These are phyloP conservation scores for Oncorhynchus gorbuscha DNA, from an alignment of 2,113 vertebrate species.

Conservation along the genomic window DNA sequence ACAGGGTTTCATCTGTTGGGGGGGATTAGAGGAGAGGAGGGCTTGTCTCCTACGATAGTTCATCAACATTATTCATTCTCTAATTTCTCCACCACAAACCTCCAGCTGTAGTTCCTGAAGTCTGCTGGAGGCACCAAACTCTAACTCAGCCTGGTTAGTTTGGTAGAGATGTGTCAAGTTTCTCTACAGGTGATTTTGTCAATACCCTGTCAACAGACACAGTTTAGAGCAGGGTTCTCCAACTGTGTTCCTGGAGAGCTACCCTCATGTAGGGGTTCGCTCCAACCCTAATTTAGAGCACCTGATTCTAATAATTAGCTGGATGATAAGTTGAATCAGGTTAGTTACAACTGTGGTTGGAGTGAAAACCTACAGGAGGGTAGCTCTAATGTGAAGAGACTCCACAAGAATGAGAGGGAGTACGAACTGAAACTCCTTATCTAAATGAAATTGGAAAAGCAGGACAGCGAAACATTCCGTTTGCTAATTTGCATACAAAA, in stretches of 20 bases:
- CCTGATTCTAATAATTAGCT: too few relatives aligned
- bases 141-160: too few relatives aligned
- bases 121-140: not conserved
- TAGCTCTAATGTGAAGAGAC: too few relatives aligned
- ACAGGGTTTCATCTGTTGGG: conserved; percentile 13
- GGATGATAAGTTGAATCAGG: too few relatives aligned
- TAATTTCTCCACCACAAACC: not conserved
- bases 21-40: not conserved
- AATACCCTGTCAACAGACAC: not conserved
- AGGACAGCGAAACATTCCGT: conserved; percentile 60
- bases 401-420: conserved; percentile 7
- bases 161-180: not conserved
- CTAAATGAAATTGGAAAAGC: conserved; percentile 64
- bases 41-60: conserved; percentile 1
- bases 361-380: too few relatives aligned
- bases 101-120: not conserved
- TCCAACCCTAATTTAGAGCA: too few relatives aligned
- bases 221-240: too few relatives aligned
- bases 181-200: not conserved
- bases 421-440: conserved; percentile 49
- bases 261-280: too few relatives aligned
- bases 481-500: conserved; percentile 63
- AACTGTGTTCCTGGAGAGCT: too few relatives aligned
- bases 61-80: not conserved
- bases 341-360: too few relatives aligned